These are phyloP conservation scores for Orbicella faveolata DNA, from an alignment of 64 coral and sea anemone genomes.

Conservation along the genomic window DNA sequence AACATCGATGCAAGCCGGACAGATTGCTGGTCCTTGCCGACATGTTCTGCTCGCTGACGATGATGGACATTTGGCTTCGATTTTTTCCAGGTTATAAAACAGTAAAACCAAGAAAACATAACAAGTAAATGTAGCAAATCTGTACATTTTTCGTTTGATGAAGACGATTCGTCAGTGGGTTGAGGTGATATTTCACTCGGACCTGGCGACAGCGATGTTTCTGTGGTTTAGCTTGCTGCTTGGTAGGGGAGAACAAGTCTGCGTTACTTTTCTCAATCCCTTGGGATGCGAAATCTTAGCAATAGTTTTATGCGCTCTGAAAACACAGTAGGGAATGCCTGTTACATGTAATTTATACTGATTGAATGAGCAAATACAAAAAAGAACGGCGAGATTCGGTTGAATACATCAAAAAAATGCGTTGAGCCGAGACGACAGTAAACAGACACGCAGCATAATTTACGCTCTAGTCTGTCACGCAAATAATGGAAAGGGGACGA, in stretches of 20 bases:
- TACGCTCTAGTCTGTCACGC: too few relatives aligned
- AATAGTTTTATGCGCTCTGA: not conserved
- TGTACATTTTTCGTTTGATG: not conserved
- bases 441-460: too few relatives aligned
- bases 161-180: not conserved
- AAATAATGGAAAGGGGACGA: too few relatives aligned
- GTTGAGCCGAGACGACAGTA: too few relatives aligned
- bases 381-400: too few relatives aligned
- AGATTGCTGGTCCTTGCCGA: not conserved
- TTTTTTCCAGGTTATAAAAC: not conserved
- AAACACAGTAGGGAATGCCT: not conserved
- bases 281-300: not conserved
- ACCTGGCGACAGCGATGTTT: not conserved
- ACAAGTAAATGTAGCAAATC: not conserved
- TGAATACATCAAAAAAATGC: too few relatives aligned
- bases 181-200: not conserved
- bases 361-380: not conserved
- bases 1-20: conserved; percentile 27
- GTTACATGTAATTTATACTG: not conserved
- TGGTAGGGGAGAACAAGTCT: not conserved
- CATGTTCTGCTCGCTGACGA: not conserved
- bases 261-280: not conserved
- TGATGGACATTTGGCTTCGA: not conserved
- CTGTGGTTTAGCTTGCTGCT: not conserved
- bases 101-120: not conserved